phyloP scores from a whole-genome alignment of 2,888 invertebrate genomes.

The Conops quadrifasciatus region DNA sequence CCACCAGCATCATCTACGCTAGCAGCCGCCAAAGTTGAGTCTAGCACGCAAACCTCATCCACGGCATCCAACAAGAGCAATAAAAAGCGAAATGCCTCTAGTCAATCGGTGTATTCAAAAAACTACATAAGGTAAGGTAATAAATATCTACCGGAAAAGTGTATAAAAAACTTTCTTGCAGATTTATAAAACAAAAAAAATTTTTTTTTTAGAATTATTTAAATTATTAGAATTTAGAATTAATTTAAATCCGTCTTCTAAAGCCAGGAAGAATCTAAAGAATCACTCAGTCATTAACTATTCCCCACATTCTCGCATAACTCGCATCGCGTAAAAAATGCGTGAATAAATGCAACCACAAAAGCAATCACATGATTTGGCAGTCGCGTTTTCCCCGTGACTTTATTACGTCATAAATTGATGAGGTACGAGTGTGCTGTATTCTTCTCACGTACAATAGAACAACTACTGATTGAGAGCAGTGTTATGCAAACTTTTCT shows the following conservation, averaged over 20 bases:
- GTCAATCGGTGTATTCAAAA: constrained; percentile 58
- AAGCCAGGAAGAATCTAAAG: too few species aligned
- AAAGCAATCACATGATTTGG: constrained; percentile 65
- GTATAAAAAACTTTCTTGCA: neutral
- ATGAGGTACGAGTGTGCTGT: constrained; percentile 29
- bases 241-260: too few species aligned
- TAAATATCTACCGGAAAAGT: neutral
- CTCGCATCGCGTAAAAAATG: too few species aligned
- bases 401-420: constrained; percentile 61
- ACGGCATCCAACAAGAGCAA: constrained; percentile 30
- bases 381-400: constrained; percentile 64
- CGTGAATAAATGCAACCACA: constrained; percentile 53
- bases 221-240: neutral
- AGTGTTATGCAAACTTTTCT: too few species aligned
- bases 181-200: too few species aligned
- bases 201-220: neutral
- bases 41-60: constrained; percentile 46
- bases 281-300: too few species aligned
- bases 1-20: constrained; percentile 41
- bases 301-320: too few species aligned
- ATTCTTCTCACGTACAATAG: too few species aligned
- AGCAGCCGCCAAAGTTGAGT: constrained; percentile 38
- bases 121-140: constrained; percentile 62
- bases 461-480: too few species aligned
- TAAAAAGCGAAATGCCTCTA: constrained; percentile 42